phyloP scores from a whole-genome alignment of 2,797 vertebrate genomes.

The Paramormyrops hopkinsi region DNA sequence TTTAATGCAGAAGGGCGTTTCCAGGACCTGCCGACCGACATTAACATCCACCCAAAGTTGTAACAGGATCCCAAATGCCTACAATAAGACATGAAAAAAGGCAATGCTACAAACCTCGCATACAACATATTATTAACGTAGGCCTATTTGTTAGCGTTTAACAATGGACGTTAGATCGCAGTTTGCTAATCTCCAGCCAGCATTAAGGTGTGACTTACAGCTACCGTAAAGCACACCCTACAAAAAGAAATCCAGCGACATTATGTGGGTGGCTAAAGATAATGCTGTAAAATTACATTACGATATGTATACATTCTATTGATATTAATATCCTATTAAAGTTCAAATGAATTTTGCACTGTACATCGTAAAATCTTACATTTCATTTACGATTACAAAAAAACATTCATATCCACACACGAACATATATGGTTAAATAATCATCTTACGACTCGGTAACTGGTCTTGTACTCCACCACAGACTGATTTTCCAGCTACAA shows the following conservation, averaged over 20 bases:
- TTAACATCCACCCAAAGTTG: conserved; percentile 4
- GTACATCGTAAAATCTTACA: neutral
- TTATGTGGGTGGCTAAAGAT: neutral
- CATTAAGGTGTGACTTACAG: conserved; percentile 9
- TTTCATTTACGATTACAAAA: neutral
- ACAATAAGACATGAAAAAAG: conserved; percentile 25
- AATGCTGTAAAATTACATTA: neutral
- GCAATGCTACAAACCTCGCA: neutral
- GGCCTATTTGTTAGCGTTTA: neutral
- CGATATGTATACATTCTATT: neutral
- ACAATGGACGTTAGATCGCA: neutral
- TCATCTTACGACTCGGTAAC: neutral
- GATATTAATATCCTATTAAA: neutral
- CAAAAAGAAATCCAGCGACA: conserved; percentile 13
- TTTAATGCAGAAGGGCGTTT: conserved; percentile 29
- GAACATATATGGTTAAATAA: neutral
- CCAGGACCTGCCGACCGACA: conserved; percentile 25
- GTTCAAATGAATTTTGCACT: neutral
- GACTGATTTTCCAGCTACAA: conserved; percentile 7
- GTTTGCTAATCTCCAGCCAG: neutral
- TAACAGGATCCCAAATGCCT: conserved; percentile 37
- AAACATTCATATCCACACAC: neutral
- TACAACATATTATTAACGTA: neutral
- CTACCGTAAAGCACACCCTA: conserved; percentile 11
- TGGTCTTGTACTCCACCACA: neutral